A percentile compares a stretch with the other conserved stretches of the same genome.
Evolutionary conservation across 2,113 vertebrate species (phyloP).

Genomic region (Carassius auratus): DNA sequence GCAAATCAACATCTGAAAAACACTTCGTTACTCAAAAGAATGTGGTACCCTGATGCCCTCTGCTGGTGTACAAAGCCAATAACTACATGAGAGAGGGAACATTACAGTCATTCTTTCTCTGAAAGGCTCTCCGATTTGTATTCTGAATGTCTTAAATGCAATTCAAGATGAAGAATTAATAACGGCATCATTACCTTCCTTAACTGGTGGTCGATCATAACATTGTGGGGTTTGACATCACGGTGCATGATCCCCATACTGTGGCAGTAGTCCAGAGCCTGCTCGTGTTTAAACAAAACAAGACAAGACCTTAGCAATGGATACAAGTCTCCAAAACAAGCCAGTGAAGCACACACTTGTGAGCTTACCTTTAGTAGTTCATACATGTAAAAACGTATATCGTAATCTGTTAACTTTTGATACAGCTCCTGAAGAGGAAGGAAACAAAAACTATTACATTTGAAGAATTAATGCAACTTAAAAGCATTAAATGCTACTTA

Average conservation of each 20-base stretch:
- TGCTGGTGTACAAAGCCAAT: constrained; percentile 4
- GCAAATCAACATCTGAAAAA: neutral
- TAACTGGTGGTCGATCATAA: constrained; percentile 99
- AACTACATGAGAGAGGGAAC: neutral
- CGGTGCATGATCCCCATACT: constrained; percentile 99
- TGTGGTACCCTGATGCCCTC: constrained; percentile 5
- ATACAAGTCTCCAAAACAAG: neutral
- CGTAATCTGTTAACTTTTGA: constrained; percentile 98
- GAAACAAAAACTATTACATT: constrained; percentile 23
- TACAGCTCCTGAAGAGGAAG: constrained; percentile 89
- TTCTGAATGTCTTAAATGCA: neutral
- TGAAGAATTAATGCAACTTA: neutral
- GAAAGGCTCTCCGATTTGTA: neutral
- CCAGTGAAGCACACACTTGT: neutral
- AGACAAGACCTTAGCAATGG: neutral
- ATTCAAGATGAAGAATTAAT: neutral
- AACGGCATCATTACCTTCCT: constrained; percentile 84
- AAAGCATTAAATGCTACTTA: no score
- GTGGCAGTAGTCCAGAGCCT: constrained; percentile 99
- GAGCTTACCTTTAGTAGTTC: constrained; percentile 96
- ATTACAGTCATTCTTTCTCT: neutral
- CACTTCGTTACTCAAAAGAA: neutral
- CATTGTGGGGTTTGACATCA: constrained; percentile 98
- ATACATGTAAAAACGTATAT: constrained; percentile 99
- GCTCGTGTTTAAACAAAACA: neutral